These are phyloP conservation scores for Apodemus sylvaticus DNA, from an alignment of 2,113 vertebrate genomes.

Conservation along the genomic window DNA sequence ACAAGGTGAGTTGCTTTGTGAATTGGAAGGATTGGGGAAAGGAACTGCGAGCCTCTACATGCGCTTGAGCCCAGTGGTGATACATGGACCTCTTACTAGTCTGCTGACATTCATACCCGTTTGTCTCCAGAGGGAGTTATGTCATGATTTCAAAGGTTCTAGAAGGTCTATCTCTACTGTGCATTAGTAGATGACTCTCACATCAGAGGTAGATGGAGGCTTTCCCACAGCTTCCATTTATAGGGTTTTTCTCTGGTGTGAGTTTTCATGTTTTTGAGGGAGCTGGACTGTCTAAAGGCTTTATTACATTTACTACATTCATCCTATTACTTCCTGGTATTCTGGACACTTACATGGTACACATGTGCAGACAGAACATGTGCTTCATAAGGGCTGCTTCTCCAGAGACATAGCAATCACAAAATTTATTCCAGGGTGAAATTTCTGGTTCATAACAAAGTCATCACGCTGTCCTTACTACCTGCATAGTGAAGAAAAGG, in stretches of 20 bases:
- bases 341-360: not conserved
- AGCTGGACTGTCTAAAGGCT: not conserved
- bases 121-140: not conserved
- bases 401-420: not conserved
- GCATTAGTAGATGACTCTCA: not conserved
- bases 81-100: too few species aligned
- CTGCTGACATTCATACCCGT: not conserved
- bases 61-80: not conserved
- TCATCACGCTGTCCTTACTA: not conserved
- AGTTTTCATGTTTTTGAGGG: not conserved
- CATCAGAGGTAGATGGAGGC: not conserved
- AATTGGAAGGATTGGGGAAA: not conserved
- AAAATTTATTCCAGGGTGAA: not conserved
- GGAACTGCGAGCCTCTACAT: not conserved
- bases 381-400: not conserved
- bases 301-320: not conserved
- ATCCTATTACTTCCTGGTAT: not conserved
- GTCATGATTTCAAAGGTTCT: not conserved
- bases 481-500: not conserved
- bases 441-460: not conserved
- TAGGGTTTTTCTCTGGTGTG: not conserved
- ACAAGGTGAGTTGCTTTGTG: not conserved
- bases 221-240: not conserved
- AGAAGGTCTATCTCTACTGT: not conserved
- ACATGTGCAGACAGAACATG: not conserved